Base-by-base conservation (phyloP, 2,888 invertebrate species). In the Drosophila mettleri region DNA sequence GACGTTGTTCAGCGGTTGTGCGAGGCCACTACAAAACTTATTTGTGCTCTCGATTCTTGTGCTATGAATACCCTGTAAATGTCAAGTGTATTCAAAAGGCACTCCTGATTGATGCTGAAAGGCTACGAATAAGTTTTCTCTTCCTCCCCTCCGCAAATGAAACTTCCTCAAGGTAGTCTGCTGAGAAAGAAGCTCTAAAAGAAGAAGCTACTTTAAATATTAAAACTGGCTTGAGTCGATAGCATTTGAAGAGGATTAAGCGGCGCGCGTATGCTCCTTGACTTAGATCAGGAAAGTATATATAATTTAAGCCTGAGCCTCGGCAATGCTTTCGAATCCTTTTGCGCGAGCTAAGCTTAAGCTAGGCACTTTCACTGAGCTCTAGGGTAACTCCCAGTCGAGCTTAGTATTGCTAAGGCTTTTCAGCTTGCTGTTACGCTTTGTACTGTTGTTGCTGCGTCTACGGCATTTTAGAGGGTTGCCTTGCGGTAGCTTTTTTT, bases 1-100 rank as follows among this genome's bases (percentile, higher is more conserved):
- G 84, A 84, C 86, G 71, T 85, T 84, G 84, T 87, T 84, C 88
- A 78, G 86, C 80, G 88, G 84, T 78, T 84, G 68, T 84, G 68
- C 80, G 69, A 68, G 71, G 69, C 80, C 86, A 87, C 83, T 82
- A 82, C 86, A 73, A 69, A 80, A 88, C 83, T 86, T 85, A 86
- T 76, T 87, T 86, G 79, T 83, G 81, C 66, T 83, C 79, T 48
- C 75, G 45, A 52, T 69, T 66, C 62, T 52, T 46, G 48, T 59
- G 58, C 41, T 58, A 41, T 27, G 41, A 31, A 52, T 60, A 59
- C 58, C 38, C 58, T 57, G n/a, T 27, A 62, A 43, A 27, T 14
- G 31, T 18, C 18, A 31, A 58, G 29, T 45, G 22, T 9, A 1
- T 4, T 1, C 16, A 18, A 34, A 0, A 16, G 53, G 51, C 8